These are phyloP conservation scores for Lota lota DNA, from an alignment of 2,113 vertebrate genomes.

Conservation along the genomic window DNA sequence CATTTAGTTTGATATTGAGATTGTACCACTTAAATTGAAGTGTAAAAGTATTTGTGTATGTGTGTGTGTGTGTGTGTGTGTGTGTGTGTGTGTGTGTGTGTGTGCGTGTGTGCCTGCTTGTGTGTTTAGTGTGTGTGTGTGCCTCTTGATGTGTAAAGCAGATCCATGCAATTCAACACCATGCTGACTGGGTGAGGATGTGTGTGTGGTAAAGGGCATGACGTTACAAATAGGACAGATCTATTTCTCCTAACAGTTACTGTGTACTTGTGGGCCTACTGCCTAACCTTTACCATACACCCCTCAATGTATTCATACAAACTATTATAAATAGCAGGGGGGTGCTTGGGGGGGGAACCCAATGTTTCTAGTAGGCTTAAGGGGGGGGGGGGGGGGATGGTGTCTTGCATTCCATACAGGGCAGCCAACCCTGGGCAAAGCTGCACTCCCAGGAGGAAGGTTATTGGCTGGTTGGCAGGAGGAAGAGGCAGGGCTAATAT, in stretches of 20 bases:
- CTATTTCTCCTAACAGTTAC: too few species aligned
- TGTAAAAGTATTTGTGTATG: background rate
- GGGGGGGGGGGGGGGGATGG: background rate
- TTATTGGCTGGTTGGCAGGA: background rate
- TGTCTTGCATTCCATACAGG: conserved; percentile 32
- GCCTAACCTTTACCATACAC: too few species aligned
- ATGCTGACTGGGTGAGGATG: background rate
- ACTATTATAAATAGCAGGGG: background rate
- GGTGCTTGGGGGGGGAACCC: conserved; percentile 3
- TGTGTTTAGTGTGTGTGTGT: background rate
- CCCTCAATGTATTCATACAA: too few species aligned
- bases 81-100: background rate
- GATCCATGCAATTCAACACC: background rate
- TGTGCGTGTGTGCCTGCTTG: background rate
- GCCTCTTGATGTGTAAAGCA: background rate
- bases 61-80: background rate
- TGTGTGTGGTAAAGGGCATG: background rate
- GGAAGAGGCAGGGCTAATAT: background rate
- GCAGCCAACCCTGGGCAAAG: conserved; percentile 18
- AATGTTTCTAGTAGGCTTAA: conserved; percentile 20
- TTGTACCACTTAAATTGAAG: background rate
- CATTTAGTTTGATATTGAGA: background rate
- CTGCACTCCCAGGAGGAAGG: background rate
- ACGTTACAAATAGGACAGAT: too few species aligned
- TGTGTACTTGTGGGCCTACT: too few species aligned